phyloP scores from a whole-genome alignment of 2,888 invertebrate genomes.

The Chrysina gloriosa region DNA sequence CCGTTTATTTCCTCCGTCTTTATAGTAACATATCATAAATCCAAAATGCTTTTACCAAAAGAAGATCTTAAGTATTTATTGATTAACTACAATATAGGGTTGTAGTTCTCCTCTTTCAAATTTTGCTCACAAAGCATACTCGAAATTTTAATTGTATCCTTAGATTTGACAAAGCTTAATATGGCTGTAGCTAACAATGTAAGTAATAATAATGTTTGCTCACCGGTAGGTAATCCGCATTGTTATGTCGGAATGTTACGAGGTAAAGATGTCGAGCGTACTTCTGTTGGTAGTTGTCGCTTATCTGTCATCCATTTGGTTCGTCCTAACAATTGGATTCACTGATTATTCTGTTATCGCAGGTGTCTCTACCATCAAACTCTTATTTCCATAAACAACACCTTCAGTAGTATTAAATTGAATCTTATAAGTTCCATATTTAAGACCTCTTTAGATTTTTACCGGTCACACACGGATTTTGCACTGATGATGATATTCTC shows the following conservation, averaged over 20 bases:
- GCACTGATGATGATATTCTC: no score
- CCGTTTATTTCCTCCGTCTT: no score
- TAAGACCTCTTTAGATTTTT: no score
- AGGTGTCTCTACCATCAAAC: conserved; percentile 25
- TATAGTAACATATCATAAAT: no score
- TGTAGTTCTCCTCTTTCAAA: no score
- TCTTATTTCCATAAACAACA: conserved; percentile 26
- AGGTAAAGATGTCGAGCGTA: conserved; percentile 48
- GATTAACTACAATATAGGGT: no score
- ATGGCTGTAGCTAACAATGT: neutral
- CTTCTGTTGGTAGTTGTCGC: conserved; percentile 46
- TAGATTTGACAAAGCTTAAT: neutral
- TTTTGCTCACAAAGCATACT: no score
- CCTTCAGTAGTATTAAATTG: neutral
- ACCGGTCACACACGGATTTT: no score
- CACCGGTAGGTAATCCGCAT: conserved; percentile 6
- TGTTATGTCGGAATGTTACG: conserved; percentile 43
- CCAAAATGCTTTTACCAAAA: no score
- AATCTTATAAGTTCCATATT: no score
- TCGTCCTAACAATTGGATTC: conserved; percentile 53
- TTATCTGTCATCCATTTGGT: conserved; percentile 53
- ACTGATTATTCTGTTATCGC: conserved; percentile 50
- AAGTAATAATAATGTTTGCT: neutral
- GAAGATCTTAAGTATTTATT: no score
- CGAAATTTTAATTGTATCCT: no score